A percentile compares a stretch with the other conserved stretches of the same genome.
Conservation (phyloP, 2,113 vertebrate genomes). For the Heliornis fulica region DNA sequence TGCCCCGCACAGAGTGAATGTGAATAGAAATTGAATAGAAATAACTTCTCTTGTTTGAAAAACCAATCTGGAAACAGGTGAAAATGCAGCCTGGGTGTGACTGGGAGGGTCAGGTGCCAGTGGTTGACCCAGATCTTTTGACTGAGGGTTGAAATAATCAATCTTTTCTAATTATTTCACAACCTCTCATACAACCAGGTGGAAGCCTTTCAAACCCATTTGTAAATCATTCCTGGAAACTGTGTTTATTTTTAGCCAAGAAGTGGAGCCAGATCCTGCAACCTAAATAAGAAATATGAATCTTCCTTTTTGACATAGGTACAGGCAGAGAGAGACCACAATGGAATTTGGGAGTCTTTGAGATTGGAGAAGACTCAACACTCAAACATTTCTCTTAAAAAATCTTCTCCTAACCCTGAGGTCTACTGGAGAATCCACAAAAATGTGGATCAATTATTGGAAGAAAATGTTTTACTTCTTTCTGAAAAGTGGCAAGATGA, state of each 20-base stretch:
- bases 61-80: background rate
- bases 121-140: background rate
- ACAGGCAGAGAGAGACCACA: background rate
- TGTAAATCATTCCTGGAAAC: background rate
- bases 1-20: rapidly evolving
- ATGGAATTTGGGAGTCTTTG: background rate
- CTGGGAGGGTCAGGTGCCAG: background rate
- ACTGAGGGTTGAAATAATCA: background rate
- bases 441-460: background rate
- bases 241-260: background rate
- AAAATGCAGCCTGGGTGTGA: background rate
- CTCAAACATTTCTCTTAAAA: background rate
- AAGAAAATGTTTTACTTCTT: background rate
- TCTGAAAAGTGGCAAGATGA: background rate
- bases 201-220: background rate
- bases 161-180: background rate
- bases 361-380: background rate
- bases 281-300: background rate
- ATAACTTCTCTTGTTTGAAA: background rate
- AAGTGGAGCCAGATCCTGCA: background rate
- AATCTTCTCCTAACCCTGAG: background rate
- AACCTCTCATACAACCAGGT: background rate
- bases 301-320: background rate
- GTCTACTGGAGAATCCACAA: background rate
- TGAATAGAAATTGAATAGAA: background rate